Evolutionary conservation across 2,888 invertebrate genomes (phyloP).

Genomic region (Reticulitermes lucifugus): DNA sequence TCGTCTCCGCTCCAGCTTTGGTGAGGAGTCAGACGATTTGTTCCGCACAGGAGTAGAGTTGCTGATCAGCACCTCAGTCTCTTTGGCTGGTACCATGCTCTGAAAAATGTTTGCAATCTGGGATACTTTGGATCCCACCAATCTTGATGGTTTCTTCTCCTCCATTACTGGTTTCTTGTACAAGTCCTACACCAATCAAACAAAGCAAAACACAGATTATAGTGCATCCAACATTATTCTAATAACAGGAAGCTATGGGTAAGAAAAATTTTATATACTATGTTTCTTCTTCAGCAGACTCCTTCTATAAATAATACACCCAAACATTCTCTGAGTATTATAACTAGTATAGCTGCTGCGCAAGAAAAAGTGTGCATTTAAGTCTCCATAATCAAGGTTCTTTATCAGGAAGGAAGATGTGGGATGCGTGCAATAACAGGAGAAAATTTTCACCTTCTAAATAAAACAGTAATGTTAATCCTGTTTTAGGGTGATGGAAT

Average conservation of each 20-base stretch:
- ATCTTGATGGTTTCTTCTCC: slow-evolving; percentile 69
- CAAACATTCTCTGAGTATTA: neutral
- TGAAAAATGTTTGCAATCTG: slow-evolving; percentile 91
- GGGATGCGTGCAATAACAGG: no score
- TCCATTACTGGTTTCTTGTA: slow-evolving; percentile 46
- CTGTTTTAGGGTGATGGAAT: no score
- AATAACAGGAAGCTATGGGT: no score
- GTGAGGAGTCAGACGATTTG: slow-evolving; percentile 46
- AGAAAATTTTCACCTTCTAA: no score
- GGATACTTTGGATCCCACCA: slow-evolving; percentile 83
- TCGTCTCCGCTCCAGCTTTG: slow-evolving; percentile 46
- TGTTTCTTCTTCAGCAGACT: neutral
- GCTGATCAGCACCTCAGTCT: slow-evolving; percentile 53
- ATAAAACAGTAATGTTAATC: no score
- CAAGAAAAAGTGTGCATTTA: no score
- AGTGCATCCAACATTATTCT: no score
- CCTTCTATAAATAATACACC: neutral
- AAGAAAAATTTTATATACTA: no score
- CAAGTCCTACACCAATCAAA: slow-evolving; percentile 7
- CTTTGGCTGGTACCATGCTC: slow-evolving; percentile 71
- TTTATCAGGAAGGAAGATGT: no score
- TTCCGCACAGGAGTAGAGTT: slow-evolving; percentile 51
- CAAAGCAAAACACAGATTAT: neutral
- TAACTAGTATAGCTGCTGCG: no score
- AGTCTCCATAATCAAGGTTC: no score